Evolutionary conservation across 2,888 invertebrate genomes (phyloP).

Genomic region (Invenusta paracnida): DNA sequence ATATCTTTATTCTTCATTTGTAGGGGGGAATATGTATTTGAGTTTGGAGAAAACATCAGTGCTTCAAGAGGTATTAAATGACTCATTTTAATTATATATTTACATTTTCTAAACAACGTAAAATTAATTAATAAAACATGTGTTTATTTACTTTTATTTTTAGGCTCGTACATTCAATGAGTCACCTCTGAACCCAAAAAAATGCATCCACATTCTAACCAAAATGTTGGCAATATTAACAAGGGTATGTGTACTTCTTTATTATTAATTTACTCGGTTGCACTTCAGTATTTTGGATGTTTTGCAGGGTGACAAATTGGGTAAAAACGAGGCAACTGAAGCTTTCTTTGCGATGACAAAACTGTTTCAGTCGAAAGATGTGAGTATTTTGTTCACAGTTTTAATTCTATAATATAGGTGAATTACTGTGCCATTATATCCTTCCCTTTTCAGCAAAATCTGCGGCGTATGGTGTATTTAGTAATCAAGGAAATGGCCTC

Average conservation of each 20-base stretch:
- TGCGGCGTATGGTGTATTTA: constrained; percentile 89
- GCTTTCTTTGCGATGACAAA: constrained; percentile 99
- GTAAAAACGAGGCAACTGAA: constrained; percentile 91
- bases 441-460: constrained; percentile 65
- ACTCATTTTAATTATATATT: background rate
- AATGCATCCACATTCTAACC: constrained; percentile 89
- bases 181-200: constrained; percentile 89
- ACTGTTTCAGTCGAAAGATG: constrained; percentile 93
- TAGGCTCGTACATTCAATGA: constrained; percentile 90
- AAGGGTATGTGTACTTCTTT: constrained; percentile 50
- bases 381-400: constrained; percentile 50
- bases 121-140: too few species aligned
- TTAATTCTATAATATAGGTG: too few species aligned
- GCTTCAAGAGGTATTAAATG: constrained; percentile 72
- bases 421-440: too few species aligned
- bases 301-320: constrained; percentile 75
- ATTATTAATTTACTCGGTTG: background rate
- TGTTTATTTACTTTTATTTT: constrained; percentile 46
- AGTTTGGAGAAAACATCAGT: constrained; percentile 92
- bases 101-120: too few species aligned
- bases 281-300: constrained; percentile 33
- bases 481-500: constrained; percentile 83
- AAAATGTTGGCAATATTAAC: constrained; percentile 83
- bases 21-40: constrained; percentile 76
- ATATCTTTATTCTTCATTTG: constrained; percentile 49